phyloP scores from a whole-genome alignment of 2,888 invertebrate genomes.

The Apamea anceps region DNA sequence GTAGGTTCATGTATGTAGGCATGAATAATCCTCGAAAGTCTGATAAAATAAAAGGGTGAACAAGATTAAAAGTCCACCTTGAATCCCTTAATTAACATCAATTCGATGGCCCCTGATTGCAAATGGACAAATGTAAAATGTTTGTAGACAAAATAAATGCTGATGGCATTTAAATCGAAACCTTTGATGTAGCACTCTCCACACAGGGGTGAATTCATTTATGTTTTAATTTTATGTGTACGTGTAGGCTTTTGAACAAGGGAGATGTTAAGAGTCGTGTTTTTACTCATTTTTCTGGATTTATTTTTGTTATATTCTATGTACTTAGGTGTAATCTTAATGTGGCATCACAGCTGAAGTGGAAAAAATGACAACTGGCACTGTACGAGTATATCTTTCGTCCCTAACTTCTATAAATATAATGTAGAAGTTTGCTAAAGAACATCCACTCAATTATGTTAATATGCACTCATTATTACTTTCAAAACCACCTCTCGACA shows the following conservation, averaged over 20 bases:
- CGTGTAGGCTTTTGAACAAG: slow-evolving; percentile 9
- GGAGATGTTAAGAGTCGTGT: slow-evolving; percentile 1
- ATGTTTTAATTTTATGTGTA: slow-evolving; percentile 15
- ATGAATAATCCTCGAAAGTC: not conserved
- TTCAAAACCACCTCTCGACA: not conserved
- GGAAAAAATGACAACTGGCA: not conserved
- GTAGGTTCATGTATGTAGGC: not conserved
- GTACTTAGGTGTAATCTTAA: not conserved
- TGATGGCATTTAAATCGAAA: slow-evolving; percentile 65
- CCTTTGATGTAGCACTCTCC: slow-evolving; percentile 62
- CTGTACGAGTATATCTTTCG: not conserved
- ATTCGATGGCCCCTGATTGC: slow-evolving; percentile 23
- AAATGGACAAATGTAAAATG: slow-evolving; percentile 33
- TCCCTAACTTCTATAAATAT: not conserved
- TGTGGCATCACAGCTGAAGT: not conserved
- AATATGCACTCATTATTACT: slow-evolving; percentile 24
- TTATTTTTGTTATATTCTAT: not conserved
- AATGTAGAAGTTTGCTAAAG: not conserved
- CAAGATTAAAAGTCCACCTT: slow-evolving; percentile 6
- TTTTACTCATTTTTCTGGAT: not conserved
- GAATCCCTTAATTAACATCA: slow-evolving; percentile 32
- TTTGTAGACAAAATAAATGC: slow-evolving; percentile 42
- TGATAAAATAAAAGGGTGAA: slow-evolving; percentile 10
- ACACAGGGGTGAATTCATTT: slow-evolving; percentile 36
- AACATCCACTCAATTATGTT: slow-evolving; percentile 28